A percentile compares a stretch with the other conserved stretches of the same genome.
Conservation (phyloP, 2,888 invertebrate genomes). For the Philonicus albiceps region DNA sequence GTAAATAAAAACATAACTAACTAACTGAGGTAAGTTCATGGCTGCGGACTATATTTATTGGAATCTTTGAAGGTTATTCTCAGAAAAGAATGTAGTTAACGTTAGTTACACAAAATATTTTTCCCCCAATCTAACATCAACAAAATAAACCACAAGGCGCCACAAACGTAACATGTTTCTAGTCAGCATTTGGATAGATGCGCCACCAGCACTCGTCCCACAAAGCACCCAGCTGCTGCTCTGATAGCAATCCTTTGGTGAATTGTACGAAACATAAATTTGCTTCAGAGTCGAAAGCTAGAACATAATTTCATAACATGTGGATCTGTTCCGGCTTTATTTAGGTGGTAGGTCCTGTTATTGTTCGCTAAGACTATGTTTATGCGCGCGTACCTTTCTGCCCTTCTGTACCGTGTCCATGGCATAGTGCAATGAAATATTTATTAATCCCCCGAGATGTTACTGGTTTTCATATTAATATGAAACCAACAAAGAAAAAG, state of each 20-base stretch:
- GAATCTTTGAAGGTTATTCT: no score
- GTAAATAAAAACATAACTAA: no score
- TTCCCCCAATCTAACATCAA: background rate
- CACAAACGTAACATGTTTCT: conserved; percentile 27
- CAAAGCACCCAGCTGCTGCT: background rate
- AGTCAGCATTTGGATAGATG: conserved; percentile 29
- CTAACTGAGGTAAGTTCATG: no score
- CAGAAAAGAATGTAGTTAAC: no score
- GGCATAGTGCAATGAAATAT: conserved; percentile 38
- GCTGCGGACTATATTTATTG: no score
- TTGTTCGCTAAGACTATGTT: conserved; percentile 34
- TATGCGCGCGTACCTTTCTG: conserved; percentile 36
- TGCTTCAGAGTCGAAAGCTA: conserved; percentile 33
- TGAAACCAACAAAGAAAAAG: conserved; percentile 8
- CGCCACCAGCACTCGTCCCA: background rate
- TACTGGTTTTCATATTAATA: conserved; percentile 39
- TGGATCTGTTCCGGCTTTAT: conserved; percentile 20
- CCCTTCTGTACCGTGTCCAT: conserved; percentile 37
- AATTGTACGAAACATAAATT: conserved; percentile 40
- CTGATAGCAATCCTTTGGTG: conserved; percentile 41
- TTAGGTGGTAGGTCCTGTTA: conserved; percentile 32
- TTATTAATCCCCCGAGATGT: conserved; percentile 38
- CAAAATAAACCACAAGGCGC: conserved; percentile 32
- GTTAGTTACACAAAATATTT: conserved; percentile 4
- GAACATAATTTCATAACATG: conserved; percentile 41